Evolutionary conservation across 2,888 invertebrate genomes (phyloP), one percentile per base, ranked within the genome.

Genomic region (Cheilosia variabilis): DNA sequence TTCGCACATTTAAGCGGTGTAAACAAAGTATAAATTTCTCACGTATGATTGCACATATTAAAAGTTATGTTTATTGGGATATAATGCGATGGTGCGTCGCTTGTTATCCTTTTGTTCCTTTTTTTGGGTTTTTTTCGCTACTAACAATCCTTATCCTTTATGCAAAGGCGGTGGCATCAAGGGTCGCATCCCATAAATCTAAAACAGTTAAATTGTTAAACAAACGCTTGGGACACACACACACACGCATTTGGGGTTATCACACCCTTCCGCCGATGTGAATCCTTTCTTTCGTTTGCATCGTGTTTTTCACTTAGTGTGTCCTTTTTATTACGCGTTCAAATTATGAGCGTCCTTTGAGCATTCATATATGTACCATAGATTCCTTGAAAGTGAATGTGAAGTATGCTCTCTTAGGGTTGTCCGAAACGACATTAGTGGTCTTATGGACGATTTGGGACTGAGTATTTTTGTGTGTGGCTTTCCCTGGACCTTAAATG

Each of bases 11-110:
- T 80, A 78, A 66, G 60, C 68, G 58, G 66, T 87, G 83, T 76
- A 87, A 79, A 87, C 87, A 87, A 81, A 82, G 66, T 78, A 88
- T 86, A 87, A 87, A 86, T 87, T 76, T 88, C 86, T 83, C 86
- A 88, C 87, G 87, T 87, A 87, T 88, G 87, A 88, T 88, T 88
- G 87, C 81, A 80, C 87, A 87, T 79, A 88, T 88, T 88, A 80
- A 72, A 79, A 81, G 77, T 79, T 88, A 87, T 87, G 82, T 88
- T 86, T 88, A 87, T 88, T 81, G 86, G 80, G 81, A 86, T 86
- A 81, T 81, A 86, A 86, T 86, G 86, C 86, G 87, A 86, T 86
- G 86, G 62, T 80, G 81, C 62, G 72, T 86, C 73, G 81, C 81
- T 81, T 86, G 86, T 86, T 86, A 86, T 86, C 81, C 86, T 72